Percentiles rank a stretch among this genome's conserved stretches.
Conservation (phyloP, 2,888 invertebrate genomes). For the Lasius fuliginosus region DNA sequence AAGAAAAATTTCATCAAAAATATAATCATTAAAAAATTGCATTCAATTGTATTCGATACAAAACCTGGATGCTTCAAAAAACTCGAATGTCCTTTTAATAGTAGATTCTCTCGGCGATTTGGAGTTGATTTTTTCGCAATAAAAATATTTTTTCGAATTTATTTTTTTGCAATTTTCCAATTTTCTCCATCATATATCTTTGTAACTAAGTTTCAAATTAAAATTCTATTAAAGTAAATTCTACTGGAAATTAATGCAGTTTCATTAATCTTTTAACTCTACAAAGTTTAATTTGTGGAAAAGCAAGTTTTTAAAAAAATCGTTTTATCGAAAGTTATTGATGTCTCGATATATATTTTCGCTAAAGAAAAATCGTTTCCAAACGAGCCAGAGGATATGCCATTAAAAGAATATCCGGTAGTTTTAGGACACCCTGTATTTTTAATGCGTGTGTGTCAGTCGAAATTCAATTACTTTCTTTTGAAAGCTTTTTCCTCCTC, state of each 20-base stretch:
- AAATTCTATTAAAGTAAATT: background rate
- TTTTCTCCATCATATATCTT: background rate
- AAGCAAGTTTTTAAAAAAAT: background rate
- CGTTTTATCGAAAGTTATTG: background rate
- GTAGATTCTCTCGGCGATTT: background rate
- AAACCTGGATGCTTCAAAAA: background rate
- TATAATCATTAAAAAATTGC: background rate
- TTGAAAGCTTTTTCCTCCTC: slow-evolving; percentile 4
- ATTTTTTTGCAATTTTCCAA: background rate
- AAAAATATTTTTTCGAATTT: background rate
- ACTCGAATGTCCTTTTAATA: background rate
- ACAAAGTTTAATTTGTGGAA: background rate
- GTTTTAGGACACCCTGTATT: background rate
- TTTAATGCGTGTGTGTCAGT: background rate
- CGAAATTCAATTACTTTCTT: slow-evolving; percentile 19
- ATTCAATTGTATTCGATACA: background rate
- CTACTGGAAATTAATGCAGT: background rate
- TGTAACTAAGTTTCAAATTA: background rate
- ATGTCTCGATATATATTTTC: background rate
- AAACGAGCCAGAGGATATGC: background rate
- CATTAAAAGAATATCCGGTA: background rate
- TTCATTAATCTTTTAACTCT: background rate
- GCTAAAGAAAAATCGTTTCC: background rate
- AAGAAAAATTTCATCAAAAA: slow-evolving; percentile 7
- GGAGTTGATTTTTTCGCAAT: background rate